These are phyloP conservation scores for Calameuta idolon DNA, from an alignment of 2,888 invertebrate genomes.

Conservation along the genomic window DNA sequence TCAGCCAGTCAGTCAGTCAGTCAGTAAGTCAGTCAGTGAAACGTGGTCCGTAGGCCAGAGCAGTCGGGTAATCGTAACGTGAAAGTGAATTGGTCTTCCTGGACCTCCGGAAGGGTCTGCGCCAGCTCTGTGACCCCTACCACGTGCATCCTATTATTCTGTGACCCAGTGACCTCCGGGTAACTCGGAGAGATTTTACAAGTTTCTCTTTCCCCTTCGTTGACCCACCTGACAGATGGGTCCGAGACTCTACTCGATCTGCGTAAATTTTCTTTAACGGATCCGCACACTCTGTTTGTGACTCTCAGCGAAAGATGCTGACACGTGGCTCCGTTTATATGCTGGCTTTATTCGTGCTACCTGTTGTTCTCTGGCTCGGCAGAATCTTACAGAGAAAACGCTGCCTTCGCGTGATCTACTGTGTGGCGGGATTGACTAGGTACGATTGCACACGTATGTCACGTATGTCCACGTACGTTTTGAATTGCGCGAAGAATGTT, in stretches of 20 bases:
- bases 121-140: constrained; percentile 32
- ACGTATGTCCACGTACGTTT: neutral
- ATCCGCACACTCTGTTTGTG: constrained; percentile 14
- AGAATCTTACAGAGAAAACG: constrained; percentile 32
- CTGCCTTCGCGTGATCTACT: constrained; percentile 27
- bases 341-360: constrained; percentile 37
- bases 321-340: constrained; percentile 36
- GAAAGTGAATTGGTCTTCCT: neutral
- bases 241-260: neutral
- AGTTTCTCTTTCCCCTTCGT: neutral
- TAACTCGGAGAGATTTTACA: constrained; percentile 10
- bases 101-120: neutral
- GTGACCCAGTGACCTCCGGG: constrained; percentile 42
- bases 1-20: constrained; percentile 4
- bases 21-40: constrained; percentile 16
- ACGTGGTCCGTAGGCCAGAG: constrained; percentile 15
- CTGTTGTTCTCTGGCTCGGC: constrained; percentile 40
- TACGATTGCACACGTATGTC: constrained; percentile 19
- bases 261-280: neutral
- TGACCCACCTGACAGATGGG: neutral
- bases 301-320: constrained; percentile 27
- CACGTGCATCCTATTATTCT: constrained; percentile 45
- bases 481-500: neutral
- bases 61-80: neutral
- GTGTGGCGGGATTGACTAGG: constrained; percentile 34